Conservation (phyloP, 2,797 vertebrate genomes). For the Hemibagrus guttatus region DNA sequence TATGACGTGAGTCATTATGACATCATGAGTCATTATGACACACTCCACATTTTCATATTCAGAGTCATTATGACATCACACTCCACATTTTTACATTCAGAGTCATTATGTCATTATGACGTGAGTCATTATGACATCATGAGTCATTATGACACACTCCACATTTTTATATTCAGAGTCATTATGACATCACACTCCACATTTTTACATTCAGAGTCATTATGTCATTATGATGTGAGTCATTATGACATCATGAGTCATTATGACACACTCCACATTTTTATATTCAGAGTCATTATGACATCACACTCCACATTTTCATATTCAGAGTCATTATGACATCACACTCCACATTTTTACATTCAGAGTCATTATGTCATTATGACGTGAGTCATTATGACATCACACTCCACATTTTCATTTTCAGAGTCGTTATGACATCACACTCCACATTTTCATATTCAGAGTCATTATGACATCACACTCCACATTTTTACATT, state of each 20-base stretch:
- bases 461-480: no score
- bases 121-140: not conserved
- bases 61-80: not conserved
- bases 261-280: no score
- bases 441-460: no score
- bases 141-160: no score
- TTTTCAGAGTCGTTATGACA: not conserved
- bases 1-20: not conserved
- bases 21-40: not conserved
- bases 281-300: constrained; percentile 7
- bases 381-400: not conserved
- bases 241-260: no score
- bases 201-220: no score
- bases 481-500: no score
- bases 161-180: no score
- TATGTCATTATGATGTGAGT: no score
- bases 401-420: not conserved
- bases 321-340: not conserved
- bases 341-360: not conserved
- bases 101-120: not conserved
- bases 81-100: not conserved
- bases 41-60: not conserved
- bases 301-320: constrained; percentile 22
- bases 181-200: not conserved
- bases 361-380: not conserved